These are phyloP conservation scores for Tetragnatha versicolor DNA, from an alignment of 1,140 invertebrate genomes.

Conservation along the genomic window DNA sequence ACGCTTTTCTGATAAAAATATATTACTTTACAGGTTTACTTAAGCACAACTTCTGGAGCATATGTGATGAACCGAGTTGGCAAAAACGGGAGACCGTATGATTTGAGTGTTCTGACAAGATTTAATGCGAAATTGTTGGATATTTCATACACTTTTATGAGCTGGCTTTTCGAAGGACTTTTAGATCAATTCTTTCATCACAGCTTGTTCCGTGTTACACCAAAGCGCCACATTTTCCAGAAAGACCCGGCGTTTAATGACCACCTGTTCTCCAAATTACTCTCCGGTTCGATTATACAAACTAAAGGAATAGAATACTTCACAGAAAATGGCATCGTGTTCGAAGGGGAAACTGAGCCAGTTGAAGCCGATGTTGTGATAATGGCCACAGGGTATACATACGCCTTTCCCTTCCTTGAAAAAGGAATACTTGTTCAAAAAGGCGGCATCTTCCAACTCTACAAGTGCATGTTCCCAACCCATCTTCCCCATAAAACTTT, in stretches of 20 bases:
- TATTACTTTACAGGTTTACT: constrained; percentile 62
- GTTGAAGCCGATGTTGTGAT: constrained; percentile 53
- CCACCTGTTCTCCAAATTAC: constrained; percentile 2
- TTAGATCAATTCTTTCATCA: neutral
- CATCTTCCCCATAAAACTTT: constrained; percentile 59
- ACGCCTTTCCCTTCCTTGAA: constrained; percentile 43
- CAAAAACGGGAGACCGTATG: constrained; percentile 61
- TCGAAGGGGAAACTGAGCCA: constrained; percentile 56
- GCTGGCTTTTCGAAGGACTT: neutral
- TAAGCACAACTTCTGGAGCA: constrained; percentile 66
- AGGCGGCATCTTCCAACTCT: constrained; percentile 65
- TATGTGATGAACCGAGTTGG: constrained; percentile 65
- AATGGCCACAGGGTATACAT: constrained; percentile 58
- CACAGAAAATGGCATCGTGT: constrained; percentile 60
- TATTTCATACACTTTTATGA: neutral
- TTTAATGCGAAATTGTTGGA: neutral
- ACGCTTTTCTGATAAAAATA: no score
- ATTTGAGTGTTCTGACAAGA: constrained; percentile 47
- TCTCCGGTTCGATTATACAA: constrained; percentile 64
- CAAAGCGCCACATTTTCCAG: neutral
- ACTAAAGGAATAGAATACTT: constrained; percentile 62
- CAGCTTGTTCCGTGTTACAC: neutral
- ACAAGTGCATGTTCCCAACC: constrained; percentile 64
- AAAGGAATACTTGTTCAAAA: constrained; percentile 45
- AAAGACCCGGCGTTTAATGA: constrained; percentile 20